A percentile compares a stretch with the other conserved stretches of the same genome.
Conservation (phyloP, 2,888 invertebrate genomes). For the Galerucella pusilla region DNA sequence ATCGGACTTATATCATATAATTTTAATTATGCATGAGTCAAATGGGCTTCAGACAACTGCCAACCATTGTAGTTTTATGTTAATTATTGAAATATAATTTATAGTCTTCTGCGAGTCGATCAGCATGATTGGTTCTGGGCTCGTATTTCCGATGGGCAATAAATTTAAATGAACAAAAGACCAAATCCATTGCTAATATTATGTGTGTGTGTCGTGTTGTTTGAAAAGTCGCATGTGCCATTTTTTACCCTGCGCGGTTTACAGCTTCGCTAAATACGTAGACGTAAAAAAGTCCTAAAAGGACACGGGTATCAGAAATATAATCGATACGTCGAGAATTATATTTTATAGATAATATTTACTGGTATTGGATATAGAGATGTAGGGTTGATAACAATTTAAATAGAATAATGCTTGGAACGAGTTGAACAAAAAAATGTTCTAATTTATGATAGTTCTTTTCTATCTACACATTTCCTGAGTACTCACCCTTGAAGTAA, state of each 20-base stretch:
- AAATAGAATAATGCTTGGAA: neutral
- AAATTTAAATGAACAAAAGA: slow-evolving; percentile 55
- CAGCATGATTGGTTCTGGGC: slow-evolving; percentile 49
- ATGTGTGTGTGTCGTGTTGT: slow-evolving; percentile 26
- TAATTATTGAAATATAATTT: slow-evolving; percentile 55
- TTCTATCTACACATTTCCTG: no score
- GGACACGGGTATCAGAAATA: slow-evolving; percentile 1
- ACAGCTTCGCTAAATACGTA: slow-evolving; percentile 19
- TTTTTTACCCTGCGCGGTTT: slow-evolving; percentile 47
- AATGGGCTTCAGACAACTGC: slow-evolving; percentile 46
- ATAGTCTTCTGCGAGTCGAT: slow-evolving; percentile 47
- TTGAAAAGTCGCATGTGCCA: slow-evolving; percentile 46
- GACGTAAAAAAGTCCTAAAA: slow-evolving; percentile 21
- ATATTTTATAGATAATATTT: neutral
- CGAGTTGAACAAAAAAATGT: neutral
- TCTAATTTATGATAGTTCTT: neutral
- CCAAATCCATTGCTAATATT: slow-evolving; percentile 52
- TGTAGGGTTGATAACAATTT: neutral
- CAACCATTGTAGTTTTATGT: slow-evolving; percentile 55
- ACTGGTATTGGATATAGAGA: neutral
- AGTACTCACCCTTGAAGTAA: no score
- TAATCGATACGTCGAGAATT: slow-evolving; percentile 6
- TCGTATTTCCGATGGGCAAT: slow-evolving; percentile 54
- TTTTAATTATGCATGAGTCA: slow-evolving; percentile 46
- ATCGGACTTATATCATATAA: slow-evolving; percentile 41